Conservation (phyloP, 2,113 vertebrate species). For the Gambusia affinis region DNA sequence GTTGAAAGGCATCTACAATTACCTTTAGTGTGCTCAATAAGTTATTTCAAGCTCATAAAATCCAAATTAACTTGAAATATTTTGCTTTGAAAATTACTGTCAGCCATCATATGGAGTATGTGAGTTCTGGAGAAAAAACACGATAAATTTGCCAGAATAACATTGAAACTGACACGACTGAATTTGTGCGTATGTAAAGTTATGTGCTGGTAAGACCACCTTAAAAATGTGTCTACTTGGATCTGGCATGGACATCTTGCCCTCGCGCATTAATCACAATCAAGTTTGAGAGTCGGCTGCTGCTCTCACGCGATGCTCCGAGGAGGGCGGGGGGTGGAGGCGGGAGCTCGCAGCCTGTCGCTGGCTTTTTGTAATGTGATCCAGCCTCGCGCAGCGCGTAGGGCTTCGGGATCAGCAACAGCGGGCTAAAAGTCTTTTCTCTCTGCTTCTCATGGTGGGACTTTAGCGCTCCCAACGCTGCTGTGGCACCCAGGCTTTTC, state of each 20-base stretch:
- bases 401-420: not conserved
- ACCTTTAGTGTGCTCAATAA: not conserved
- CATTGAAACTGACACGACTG: not conserved
- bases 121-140: not conserved
- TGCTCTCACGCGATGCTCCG: conserved; percentile 82
- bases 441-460: not conserved
- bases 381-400: not conserved
- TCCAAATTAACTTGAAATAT: not conserved
- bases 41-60: not conserved
- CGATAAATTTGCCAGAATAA: not conserved
- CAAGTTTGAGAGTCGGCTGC: conserved; percentile 70
- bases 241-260: conserved; percentile 68
- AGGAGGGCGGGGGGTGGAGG: conserved; percentile 57
- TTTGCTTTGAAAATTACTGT: not conserved
- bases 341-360: conserved; percentile 24
- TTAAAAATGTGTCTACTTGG: conserved; percentile 67
- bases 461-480: not conserved
- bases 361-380: conserved; percentile 3
- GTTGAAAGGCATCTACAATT: not conserved
- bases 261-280: conserved; percentile 80
- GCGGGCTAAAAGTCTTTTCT: not conserved
- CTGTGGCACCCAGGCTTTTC: not conserved
- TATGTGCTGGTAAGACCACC: conserved; percentile 43
- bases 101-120: not conserved
- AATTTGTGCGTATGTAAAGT: not conserved